A percentile compares a stretch with the other conserved stretches of the same genome.
These are phyloP conservation scores for Tamias sibiricus DNA, from an alignment of 2,113 vertebrate species.

Conservation along the genomic window DNA sequence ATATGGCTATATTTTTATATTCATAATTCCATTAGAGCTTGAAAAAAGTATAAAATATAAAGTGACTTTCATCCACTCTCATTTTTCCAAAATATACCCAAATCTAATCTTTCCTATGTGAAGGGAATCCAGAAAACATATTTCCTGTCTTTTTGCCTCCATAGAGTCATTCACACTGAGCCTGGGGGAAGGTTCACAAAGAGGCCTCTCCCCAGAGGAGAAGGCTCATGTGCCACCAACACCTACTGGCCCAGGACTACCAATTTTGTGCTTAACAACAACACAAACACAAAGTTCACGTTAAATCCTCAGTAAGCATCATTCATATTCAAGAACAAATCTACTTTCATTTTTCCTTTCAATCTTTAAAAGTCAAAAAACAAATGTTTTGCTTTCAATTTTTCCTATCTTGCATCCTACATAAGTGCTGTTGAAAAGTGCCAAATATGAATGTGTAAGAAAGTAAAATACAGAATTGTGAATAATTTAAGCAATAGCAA, in stretches of 20 bases:
- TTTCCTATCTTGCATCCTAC: background rate
- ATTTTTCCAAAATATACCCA: background rate
- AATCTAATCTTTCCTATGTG: background rate
- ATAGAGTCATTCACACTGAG: background rate
- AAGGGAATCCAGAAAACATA: background rate
- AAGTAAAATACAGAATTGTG: background rate
- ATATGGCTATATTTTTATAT: background rate
- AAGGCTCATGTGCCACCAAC: background rate
- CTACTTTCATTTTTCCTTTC: background rate
- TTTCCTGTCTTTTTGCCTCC: background rate
- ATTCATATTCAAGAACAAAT: background rate
- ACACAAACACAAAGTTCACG: background rate
- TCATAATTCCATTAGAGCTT: conserved; percentile 36
- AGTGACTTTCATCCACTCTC: background rate
- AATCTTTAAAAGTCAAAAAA: background rate
- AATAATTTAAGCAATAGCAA: background rate
- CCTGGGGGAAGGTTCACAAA: background rate
- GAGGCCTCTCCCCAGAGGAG: background rate
- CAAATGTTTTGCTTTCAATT: background rate
- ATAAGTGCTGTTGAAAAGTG: background rate
- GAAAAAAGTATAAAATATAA: background rate
- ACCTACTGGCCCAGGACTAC: background rate
- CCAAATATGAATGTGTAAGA: background rate
- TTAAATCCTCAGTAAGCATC: background rate
- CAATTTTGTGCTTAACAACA: background rate